Evolutionary conservation across 2,797 vertebrate genomes (phyloP).

Genomic region (Pseudochromis fuscus): DNA sequence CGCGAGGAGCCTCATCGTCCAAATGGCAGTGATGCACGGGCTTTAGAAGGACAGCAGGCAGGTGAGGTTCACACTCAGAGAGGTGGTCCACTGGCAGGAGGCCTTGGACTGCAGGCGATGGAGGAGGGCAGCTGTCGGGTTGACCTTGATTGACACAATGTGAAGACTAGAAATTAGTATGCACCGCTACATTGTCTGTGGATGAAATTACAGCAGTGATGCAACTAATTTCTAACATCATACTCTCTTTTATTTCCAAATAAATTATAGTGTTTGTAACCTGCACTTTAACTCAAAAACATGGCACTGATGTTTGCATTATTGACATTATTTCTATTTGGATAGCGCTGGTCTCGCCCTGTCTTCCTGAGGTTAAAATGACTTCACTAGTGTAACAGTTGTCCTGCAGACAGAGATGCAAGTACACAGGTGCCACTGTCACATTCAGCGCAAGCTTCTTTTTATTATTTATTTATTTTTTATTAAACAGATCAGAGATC

Average conservation of each 20-base stretch:
- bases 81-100: slow-evolving; percentile 12
- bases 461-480: neutral
- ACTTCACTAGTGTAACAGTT: neutral
- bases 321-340: slow-evolving; percentile 6
- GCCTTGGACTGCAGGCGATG: neutral
- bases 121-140: slow-evolving; percentile 2
- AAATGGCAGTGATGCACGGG: slow-evolving; percentile 33
- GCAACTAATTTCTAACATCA: neutral
- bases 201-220: neutral
- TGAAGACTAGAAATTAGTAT: neutral
- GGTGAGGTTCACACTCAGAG: slow-evolving; percentile 17
- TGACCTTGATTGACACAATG: slow-evolving; percentile 18
- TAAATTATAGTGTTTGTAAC: neutral
- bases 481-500: neutral
- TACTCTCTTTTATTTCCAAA: neutral
- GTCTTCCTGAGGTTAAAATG: neutral
- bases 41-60: slow-evolving; percentile 29
- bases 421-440: slow-evolving; percentile 1
- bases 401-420: neutral
- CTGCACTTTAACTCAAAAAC: slow-evolving; percentile 2
- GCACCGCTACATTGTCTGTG: neutral
- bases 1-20: slow-evolving; percentile 13
- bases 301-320: neutral
- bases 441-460: neutral
- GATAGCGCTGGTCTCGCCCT: neutral